phyloP scores from a whole-genome alignment of 2,113 vertebrate species.

The Panurus biarmicus region DNA sequence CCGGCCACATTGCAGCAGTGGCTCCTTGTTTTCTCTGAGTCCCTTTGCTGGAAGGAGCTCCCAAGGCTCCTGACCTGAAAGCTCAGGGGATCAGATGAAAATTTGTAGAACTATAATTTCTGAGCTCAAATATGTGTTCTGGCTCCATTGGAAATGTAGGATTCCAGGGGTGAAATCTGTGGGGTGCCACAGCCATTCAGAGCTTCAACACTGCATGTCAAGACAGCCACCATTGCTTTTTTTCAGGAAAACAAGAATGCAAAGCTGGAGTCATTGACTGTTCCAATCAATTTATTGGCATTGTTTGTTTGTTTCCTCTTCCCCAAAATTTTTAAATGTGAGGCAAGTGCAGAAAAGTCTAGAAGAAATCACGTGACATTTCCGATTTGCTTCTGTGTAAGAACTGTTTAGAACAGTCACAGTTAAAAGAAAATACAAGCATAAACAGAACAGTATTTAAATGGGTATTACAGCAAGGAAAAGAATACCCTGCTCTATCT shows the following conservation, averaged over 20 bases:
- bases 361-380: neutral
- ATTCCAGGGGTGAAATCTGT: neutral
- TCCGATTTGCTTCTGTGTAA: neutral
- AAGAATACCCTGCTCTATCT: neutral
- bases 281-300: conserved; percentile 24
- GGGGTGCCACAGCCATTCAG: neutral
- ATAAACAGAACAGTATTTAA: neutral
- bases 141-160: neutral
- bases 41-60: neutral
- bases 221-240: conserved; percentile 5
- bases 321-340: neutral
- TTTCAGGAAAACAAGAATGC: conserved; percentile 51
- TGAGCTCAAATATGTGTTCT: neutral
- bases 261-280: conserved; percentile 4
- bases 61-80: neutral
- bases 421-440: neutral
- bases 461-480: neutral
- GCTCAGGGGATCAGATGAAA: neutral
- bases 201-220: neutral
- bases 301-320: conserved; percentile 5
- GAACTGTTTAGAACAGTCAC: neutral
- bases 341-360: neutral
- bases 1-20: accelerated
- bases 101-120: neutral
- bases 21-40: neutral